A percentile compares a stretch with the other conserved stretches of the same genome.
phyloP scores from a whole-genome alignment of 1,140 invertebrate species.

The Drosophila ananassae region DNA sequence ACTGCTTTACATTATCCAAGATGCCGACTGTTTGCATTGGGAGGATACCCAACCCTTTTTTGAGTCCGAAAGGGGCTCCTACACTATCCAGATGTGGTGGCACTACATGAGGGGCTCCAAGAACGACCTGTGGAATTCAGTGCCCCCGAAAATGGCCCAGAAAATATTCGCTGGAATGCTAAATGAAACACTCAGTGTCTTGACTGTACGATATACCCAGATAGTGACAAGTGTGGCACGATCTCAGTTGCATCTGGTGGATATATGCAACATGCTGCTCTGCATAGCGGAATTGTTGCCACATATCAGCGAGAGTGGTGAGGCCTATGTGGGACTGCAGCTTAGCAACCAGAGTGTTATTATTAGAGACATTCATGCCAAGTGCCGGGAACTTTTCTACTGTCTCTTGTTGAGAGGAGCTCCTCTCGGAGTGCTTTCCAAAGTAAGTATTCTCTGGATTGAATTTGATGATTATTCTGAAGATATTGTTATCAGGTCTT shows the following conservation, averaged over 20 bases:
- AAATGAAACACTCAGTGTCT: slow-evolving; percentile 91
- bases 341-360: slow-evolving; percentile 86
- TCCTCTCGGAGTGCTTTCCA: slow-evolving; percentile 89
- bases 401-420: slow-evolving; percentile 89
- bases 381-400: slow-evolving; percentile 90
- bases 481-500: slow-evolving; percentile 84
- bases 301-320: slow-evolving; percentile 86
- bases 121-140: slow-evolving; percentile 91
- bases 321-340: slow-evolving; percentile 85
- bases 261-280: slow-evolving; percentile 90
- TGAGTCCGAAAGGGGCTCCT: slow-evolving; percentile 89
- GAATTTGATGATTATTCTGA: neutral
- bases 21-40: slow-evolving; percentile 90
- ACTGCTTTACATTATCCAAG: slow-evolving; percentile 91
- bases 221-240: slow-evolving; percentile 86
- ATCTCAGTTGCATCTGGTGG: slow-evolving; percentile 87
- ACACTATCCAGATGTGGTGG: slow-evolving; percentile 93
- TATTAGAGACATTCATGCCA: slow-evolving; percentile 90
- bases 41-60: slow-evolving; percentile 86
- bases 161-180: slow-evolving; percentile 91
- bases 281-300: slow-evolving; percentile 89
- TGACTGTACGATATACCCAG: slow-evolving; percentile 90
- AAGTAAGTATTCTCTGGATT: slow-evolving; percentile 83
- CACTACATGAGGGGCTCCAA: slow-evolving; percentile 92
- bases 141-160: slow-evolving; percentile 92